Evolutionary conservation across 1,140 invertebrate genomes (phyloP).

Genomic region (Cyclina sinensis): DNA sequence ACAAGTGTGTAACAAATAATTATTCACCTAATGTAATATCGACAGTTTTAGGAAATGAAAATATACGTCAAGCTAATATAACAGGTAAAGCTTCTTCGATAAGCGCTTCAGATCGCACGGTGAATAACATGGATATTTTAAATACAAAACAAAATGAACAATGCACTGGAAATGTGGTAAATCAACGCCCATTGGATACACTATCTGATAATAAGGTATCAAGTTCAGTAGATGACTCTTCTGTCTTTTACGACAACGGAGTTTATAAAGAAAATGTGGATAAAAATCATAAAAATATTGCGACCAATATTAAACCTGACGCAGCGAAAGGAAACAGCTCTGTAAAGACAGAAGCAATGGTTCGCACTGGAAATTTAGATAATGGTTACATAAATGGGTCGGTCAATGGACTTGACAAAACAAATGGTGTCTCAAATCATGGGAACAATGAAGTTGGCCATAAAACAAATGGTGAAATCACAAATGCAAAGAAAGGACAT

Average conservation of each 20-base stretch:
- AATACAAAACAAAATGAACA: not conserved
- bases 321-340: not conserved
- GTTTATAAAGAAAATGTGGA: not conserved
- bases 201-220: not conserved
- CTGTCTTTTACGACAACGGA: not conserved
- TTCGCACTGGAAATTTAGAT: not conserved
- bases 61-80: not conserved
- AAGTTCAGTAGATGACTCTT: not conserved
- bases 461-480: not conserved
- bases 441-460: not conserved
- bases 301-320: not conserved
- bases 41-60: not conserved
- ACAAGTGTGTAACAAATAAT: not conserved
- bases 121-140: not conserved
- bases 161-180: not conserved
- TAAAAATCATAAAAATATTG: not conserved
- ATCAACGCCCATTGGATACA: no score
- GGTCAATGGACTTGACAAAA: not conserved
- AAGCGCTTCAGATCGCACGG: not conserved
- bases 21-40: not conserved
- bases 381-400: not conserved
- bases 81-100: not conserved
- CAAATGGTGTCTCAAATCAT: not conserved
- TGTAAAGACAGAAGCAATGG: not conserved
- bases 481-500: slow-evolving; percentile 18